Evolutionary conservation across 2,888 invertebrate species (phyloP).

Genomic region (Sericinus montela): DNA sequence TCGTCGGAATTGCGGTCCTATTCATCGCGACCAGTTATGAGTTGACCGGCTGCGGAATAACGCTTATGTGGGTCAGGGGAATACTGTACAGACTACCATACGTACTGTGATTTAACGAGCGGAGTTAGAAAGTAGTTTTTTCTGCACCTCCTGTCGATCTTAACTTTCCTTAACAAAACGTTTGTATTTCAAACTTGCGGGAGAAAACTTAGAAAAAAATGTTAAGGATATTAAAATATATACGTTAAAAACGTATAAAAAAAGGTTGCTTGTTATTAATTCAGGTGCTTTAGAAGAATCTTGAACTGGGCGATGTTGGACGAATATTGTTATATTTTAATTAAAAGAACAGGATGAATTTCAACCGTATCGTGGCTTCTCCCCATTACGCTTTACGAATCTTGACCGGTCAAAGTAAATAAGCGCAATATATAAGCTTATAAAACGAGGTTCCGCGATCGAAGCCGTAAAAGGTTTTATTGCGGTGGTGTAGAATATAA

Average conservation of each 20-base stretch:
- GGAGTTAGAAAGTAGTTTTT: slow-evolving; percentile 14
- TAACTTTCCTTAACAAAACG: slow-evolving; percentile 4
- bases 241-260: slow-evolving; percentile 12
- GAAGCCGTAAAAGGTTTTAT: slow-evolving; percentile 12
- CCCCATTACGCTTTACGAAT: slow-evolving; percentile 2
- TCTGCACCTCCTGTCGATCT: slow-evolving; percentile 3
- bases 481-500: slow-evolving; percentile 12
- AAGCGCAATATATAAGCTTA: slow-evolving; percentile 24
- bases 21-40: slow-evolving; percentile 11
- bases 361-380: neutral
- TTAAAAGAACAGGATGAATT: neutral
- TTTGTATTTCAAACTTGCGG: slow-evolving; percentile 8
- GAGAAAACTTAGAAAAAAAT: slow-evolving; percentile 9
- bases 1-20: slow-evolving; percentile 1
- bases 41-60: slow-evolving; percentile 6
- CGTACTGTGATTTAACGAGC: slow-evolving; percentile 5
- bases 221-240: neutral
- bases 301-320: neutral
- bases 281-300: slow-evolving; percentile 3
- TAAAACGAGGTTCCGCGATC: neutral
- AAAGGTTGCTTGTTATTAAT: neutral
- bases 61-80: neutral
- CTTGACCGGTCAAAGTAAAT: slow-evolving; percentile 2
- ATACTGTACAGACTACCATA: neutral
- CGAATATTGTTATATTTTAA: neutral